Evolutionary conservation across 2,888 invertebrate species (phyloP).

Genomic region (Pammene aurita): DNA sequence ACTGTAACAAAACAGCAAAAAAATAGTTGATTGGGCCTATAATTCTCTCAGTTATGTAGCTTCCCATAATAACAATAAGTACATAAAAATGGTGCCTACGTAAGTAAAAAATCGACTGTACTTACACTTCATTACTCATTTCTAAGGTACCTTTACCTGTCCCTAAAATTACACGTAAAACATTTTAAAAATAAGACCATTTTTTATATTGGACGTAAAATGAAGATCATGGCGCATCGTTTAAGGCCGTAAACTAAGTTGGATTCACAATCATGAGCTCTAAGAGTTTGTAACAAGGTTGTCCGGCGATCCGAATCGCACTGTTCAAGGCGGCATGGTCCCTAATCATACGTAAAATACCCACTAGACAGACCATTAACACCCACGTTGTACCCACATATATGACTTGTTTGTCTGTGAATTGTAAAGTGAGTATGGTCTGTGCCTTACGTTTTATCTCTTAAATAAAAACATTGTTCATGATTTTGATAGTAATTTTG

Average conservation of each 20-base stretch:
- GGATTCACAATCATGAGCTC: conserved; percentile 23
- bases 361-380: neutral
- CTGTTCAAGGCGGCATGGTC: conserved; percentile 29
- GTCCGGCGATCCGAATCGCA: conserved; percentile 15
- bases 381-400: too few relatives aligned
- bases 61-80: too few relatives aligned
- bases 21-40: too few relatives aligned
- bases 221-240: conserved; percentile 29
- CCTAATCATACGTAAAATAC: neutral
- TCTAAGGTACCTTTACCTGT: neutral
- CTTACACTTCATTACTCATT: neutral
- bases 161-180: neutral
- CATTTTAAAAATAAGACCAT: neutral
- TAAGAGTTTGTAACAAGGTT: conserved; percentile 31
- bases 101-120: neutral
- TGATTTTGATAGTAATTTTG: too few relatives aligned
- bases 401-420: too few relatives aligned
- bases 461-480: too few relatives aligned
- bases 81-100: too few relatives aligned
- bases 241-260: conserved; percentile 38
- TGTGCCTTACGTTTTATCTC: too few relatives aligned
- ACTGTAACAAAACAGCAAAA: too few relatives aligned
- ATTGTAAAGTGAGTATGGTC: too few relatives aligned
- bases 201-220: conserved; percentile 31
- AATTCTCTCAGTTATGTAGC: too few relatives aligned